Evolutionary conservation across 2,113 vertebrate species (phyloP).

Genomic region (sheep (Ovis aries)): DNA sequence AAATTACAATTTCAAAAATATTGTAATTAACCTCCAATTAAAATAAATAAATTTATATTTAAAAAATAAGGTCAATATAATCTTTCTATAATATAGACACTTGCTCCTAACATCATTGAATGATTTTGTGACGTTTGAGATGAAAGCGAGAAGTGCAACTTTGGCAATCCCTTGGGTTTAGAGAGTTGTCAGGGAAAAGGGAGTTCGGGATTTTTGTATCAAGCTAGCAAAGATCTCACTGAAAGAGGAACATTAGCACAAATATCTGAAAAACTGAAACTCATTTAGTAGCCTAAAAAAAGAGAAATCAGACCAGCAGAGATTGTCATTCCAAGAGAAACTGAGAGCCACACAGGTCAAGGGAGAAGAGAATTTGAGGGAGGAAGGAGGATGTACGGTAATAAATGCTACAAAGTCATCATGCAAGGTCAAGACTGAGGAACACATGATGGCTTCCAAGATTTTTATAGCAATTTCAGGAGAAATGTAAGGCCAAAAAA

Average conservation of each 20-base stretch:
- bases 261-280: not conserved
- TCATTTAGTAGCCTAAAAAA: not conserved
- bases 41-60: too few species aligned
- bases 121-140: not conserved
- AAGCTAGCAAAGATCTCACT: not conserved
- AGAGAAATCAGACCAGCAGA: not conserved
- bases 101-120: not conserved
- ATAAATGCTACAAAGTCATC: not conserved
- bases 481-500: not conserved
- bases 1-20: not conserved
- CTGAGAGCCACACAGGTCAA: not conserved
- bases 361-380: not conserved
- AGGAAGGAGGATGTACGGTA: not conserved
- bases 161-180: not conserved
- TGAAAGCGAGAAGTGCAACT: not conserved
- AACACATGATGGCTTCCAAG: not conserved
- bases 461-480: not conserved
- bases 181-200: not conserved
- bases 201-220: not conserved
- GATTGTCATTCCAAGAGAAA: not conserved
- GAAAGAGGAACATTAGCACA: not conserved
- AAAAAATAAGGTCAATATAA: not conserved
- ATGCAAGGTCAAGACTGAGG: not conserved
- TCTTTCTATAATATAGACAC: not conserved
- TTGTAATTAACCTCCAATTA: too few species aligned